These are phyloP conservation scores for Drosophila mayaguana DNA, from an alignment of 2,888 invertebrate genomes.

Conservation along the genomic window DNA sequence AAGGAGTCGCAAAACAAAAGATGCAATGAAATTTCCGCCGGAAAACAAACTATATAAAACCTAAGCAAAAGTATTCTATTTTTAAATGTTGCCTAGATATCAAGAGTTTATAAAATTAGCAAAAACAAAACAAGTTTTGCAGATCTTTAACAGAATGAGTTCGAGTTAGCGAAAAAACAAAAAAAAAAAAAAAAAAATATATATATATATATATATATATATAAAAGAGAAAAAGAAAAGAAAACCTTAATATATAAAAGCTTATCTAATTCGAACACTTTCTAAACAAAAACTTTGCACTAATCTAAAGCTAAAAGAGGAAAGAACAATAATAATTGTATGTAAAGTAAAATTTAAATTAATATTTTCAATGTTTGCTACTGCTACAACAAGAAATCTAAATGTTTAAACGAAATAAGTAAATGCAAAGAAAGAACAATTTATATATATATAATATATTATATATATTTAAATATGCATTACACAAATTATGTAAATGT, in stretches of 20 bases:
- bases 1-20: slow-evolving; percentile 18
- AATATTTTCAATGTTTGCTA: slow-evolving; percentile 63
- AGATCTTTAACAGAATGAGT: slow-evolving; percentile 15
- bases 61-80: slow-evolving; percentile 71
- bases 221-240: slow-evolving; percentile 6
- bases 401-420: slow-evolving; percentile 44
- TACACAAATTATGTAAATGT: slow-evolving; percentile 69
- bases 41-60: slow-evolving; percentile 29
- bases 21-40: slow-evolving; percentile 41
- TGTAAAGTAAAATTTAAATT: slow-evolving; percentile 59
- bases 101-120: slow-evolving; percentile 41
- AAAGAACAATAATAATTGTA: slow-evolving; percentile 61
- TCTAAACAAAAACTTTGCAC: slow-evolving; percentile 42
- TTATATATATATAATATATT: slow-evolving; percentile 30
- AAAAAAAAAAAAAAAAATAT: not conserved
- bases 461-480: slow-evolving; percentile 74
- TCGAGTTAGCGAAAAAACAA: slow-evolving; percentile 12
- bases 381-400: slow-evolving; percentile 45
- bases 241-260: slow-evolving; percentile 15
- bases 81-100: slow-evolving; percentile 68
- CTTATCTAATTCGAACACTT: slow-evolving; percentile 31
- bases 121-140: slow-evolving; percentile 15
- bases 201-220: too few relatives aligned
- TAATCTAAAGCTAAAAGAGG: slow-evolving; percentile 23
- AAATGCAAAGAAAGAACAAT: slow-evolving; percentile 31